phyloP scores from a whole-genome alignment of 1,140 invertebrate genomes.

The Phymastichus coffea region DNA sequence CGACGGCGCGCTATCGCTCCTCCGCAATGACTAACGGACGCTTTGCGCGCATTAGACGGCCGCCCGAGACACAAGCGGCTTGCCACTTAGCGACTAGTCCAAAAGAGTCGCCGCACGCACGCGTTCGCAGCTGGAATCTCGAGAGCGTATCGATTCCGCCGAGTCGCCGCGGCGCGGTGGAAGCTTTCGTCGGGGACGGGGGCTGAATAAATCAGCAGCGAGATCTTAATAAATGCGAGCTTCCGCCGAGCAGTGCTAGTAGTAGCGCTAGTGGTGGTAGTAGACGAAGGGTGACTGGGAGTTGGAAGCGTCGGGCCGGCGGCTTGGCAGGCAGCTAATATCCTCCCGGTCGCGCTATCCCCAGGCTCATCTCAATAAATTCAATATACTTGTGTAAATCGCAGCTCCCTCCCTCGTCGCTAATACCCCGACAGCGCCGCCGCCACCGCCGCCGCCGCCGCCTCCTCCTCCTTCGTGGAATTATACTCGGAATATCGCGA shows the following conservation, averaged over 20 bases:
- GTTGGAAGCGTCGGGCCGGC: slow-evolving; percentile 46
- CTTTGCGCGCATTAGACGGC: no score
- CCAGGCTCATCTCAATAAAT: slow-evolving; percentile 59
- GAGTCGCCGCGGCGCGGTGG: background rate
- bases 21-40: no score
- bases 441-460: background rate
- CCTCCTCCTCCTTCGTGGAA: slow-evolving; percentile 1
- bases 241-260: background rate
- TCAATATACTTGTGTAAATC: slow-evolving; percentile 59
- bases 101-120: slow-evolving; percentile 33
- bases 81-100: slow-evolving; percentile 28
- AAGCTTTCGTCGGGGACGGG: no score
- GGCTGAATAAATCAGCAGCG: slow-evolving; percentile 49
- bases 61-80: background rate
- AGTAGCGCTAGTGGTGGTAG: background rate
- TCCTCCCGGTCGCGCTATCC: slow-evolving; percentile 57
- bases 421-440: slow-evolving; percentile 26
- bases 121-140: slow-evolving; percentile 34
- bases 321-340: slow-evolving; percentile 56
- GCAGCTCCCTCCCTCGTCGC: slow-evolving; percentile 41
- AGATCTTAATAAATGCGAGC: slow-evolving; percentile 57
- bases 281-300: slow-evolving; percentile 30
- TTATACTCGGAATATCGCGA: slow-evolving; percentile 18
- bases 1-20: no score
- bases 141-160: background rate